Conservation (phyloP, 2,113 vertebrate species). For the Thinocorus orbignyianus region DNA sequence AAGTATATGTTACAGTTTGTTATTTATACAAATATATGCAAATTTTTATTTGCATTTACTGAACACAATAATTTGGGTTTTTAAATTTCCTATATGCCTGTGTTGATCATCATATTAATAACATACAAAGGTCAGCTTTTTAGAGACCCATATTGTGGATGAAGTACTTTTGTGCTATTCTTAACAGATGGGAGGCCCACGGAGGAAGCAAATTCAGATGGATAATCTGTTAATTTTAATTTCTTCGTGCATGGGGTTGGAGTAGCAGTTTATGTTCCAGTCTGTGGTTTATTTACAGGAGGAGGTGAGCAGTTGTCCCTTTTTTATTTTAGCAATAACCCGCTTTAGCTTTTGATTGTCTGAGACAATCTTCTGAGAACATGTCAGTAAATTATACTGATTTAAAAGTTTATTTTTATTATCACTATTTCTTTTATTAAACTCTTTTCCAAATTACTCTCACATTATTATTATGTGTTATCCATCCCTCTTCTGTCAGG, state of each 20-base stretch:
- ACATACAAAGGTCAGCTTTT: neutral
- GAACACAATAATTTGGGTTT: neutral
- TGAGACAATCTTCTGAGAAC: neutral
- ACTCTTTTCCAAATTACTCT: neutral
- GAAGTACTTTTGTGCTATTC: neutral
- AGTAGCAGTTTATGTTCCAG: neutral
- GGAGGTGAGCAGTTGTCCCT: neutral
- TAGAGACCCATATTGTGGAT: neutral
- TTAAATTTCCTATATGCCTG: neutral
- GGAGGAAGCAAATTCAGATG: neutral
- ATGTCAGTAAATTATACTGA: neutral
- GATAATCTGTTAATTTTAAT: conserved; percentile 28
- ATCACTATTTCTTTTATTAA: neutral
- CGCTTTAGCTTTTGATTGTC: neutral
- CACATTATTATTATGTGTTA: neutral
- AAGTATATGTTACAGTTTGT: neutral
- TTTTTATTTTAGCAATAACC: neutral
- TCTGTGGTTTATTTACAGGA: neutral
- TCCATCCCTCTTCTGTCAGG: neutral
- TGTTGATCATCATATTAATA: neutral
- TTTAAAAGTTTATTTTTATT: neutral
- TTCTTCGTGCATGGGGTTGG: neutral
- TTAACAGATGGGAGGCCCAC: neutral
- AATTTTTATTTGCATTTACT: neutral
- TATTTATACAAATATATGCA: neutral